Percentiles rank a stretch among this genome's conserved stretches.
These are phyloP conservation scores for Lasioglossum malachurum DNA, from an alignment of 2,888 invertebrate genomes.

Conservation along the genomic window DNA sequence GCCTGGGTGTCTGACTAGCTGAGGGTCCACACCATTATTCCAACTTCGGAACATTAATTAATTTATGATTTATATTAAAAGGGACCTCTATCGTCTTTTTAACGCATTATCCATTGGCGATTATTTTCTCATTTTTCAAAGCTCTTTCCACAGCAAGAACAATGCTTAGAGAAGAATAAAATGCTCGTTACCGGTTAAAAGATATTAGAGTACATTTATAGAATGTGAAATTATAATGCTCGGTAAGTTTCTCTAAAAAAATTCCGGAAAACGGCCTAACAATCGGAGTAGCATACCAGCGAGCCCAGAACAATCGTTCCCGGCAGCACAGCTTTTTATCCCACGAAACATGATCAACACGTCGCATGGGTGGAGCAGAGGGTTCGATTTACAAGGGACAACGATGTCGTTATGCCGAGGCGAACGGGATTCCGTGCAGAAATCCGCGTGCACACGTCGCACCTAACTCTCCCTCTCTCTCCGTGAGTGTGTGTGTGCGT, in stretches of 20 bases:
- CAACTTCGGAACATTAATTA: not conserved
- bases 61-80: not conserved
- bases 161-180: not conserved
- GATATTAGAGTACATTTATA: not conserved
- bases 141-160: not conserved
- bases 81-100: not conserved
- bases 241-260: not conserved
- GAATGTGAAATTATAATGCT: not conserved
- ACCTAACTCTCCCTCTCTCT: not conserved
- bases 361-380: conserved; percentile 1
- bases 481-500: conserved; percentile 48
- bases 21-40: not conserved
- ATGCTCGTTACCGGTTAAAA: no score
- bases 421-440: conserved; percentile 50
- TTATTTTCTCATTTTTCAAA: not conserved
- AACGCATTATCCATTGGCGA: not conserved
- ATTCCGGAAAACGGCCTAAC: not conserved
- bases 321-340: conserved; percentile 60
- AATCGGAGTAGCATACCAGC: not conserved
- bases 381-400: conserved; percentile 69
- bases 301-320: conserved; percentile 46
- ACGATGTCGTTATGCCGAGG: conserved; percentile 58
- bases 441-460: conserved; percentile 44
- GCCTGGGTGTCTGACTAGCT: not conserved
- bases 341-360: conserved; percentile 55